These are phyloP conservation scores for Chionodraco myersi DNA, from an alignment of 2,113 vertebrate genomes.

Conservation along the genomic window DNA sequence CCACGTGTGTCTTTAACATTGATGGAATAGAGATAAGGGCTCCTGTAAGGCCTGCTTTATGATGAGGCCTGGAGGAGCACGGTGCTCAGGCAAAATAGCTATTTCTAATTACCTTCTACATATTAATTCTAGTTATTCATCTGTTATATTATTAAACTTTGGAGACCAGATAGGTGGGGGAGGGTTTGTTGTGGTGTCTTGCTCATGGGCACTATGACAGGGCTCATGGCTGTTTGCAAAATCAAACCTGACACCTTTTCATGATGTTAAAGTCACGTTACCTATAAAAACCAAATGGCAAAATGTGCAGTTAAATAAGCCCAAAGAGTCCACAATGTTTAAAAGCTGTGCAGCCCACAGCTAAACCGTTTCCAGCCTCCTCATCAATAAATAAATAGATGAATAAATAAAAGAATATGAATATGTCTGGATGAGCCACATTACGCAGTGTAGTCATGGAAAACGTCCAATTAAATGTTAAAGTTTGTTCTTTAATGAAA, in stretches of 20 bases:
- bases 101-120: constrained; percentile 35
- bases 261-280: background rate
- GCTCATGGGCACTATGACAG: constrained; percentile 43
- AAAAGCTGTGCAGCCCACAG: constrained; percentile 65
- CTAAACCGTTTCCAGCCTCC: constrained; percentile 75
- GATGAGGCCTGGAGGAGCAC: constrained; percentile 55
- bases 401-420: constrained; percentile 76
- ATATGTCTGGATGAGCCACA: constrained; percentile 62
- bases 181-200: constrained; percentile 26
- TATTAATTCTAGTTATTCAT: constrained; percentile 33
- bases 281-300: background rate
- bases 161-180: constrained; percentile 14
- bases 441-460: constrained; percentile 74
- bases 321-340: constrained; percentile 31
- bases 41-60: constrained; percentile 52
- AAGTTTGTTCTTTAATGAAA: constrained; percentile 95
- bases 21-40: constrained; percentile 43
- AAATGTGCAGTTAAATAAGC: constrained; percentile 25
- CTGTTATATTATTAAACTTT: constrained; percentile 9
- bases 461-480: constrained; percentile 89
- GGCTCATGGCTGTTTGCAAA: background rate
- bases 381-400: constrained; percentile 80
- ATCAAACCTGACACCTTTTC: constrained; percentile 31
- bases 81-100: constrained; percentile 9
- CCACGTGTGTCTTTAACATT: constrained; percentile 75